Base-by-base conservation (phyloP, 1,140 invertebrate genomes). In the Calephelis nemesis region DNA sequence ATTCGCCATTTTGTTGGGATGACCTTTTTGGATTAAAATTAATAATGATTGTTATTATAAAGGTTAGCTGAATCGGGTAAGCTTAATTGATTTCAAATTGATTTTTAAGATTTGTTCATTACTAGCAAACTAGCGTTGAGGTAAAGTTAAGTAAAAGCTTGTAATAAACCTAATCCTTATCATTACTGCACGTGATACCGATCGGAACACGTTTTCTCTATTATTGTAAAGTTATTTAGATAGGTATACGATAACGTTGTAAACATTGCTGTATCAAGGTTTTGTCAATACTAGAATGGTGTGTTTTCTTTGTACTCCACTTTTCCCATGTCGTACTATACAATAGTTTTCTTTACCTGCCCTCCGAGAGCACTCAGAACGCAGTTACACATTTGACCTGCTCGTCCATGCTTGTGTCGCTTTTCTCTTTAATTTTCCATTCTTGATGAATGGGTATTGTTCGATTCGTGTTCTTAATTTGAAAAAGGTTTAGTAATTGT, bases 291-390 rank as follows among this genome's bases (percentile, higher is more conserved):
- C 72, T 74, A 48, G 47, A 77, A 74, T 64, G 68, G 74, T 78
- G 75, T 76, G 68, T 76, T 85, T 77, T 82, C 76, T 86, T 80
- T 82, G 77, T 87, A 81, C 77, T 83, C 69, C 72, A 84, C 70
- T 88, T 84, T 91, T 91, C 88, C 81, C 88, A 91, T 78, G 82
- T 78, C 81, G 78, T 75, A 89, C 83, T 89, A 89, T 90, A 69
- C 82, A 45, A 45, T 45, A 81, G 79, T 83, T 76, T 83, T 83
- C 87, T 87, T 84, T 81, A 79, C 76, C 70, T 70, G 75, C 76
- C 75, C 77, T 77, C 74, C 72, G 74, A 71, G 71, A 67, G 63
- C 73, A 58, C 75, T 76, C 76, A 75, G 49, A 49, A 75, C 73
- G 72, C 83, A 88, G 85, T 87, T 83, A 77, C 74, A 75, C 66